Conservation (phyloP, 2,888 invertebrate species). For the Drosophila tanythrix region DNA sequence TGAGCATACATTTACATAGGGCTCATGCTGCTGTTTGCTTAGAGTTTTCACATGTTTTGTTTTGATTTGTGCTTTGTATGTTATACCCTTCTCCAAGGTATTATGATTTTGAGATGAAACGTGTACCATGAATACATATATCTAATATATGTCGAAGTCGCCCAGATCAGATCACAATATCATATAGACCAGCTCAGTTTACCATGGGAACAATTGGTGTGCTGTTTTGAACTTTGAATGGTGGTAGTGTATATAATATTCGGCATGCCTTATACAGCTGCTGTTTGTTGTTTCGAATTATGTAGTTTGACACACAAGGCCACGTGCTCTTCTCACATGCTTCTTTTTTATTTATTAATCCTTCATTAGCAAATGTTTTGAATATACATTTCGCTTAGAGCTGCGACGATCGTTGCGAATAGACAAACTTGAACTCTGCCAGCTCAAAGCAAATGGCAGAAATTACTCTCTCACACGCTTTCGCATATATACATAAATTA, state of each 20-base stretch:
- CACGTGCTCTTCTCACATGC: conserved; percentile 13
- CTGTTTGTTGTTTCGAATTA: conserved; percentile 9
- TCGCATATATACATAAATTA: conserved; percentile 30
- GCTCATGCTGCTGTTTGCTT: conserved; percentile 38
- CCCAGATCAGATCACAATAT: background rate
- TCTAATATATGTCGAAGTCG: background rate
- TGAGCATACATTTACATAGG: background rate
- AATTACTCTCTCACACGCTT: background rate
- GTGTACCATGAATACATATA: background rate
- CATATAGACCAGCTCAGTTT: background rate
- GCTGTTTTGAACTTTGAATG: background rate
- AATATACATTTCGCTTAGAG: conserved; percentile 11
- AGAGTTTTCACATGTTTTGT: conserved; percentile 31
- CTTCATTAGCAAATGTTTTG: conserved; percentile 19
- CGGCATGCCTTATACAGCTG: background rate
- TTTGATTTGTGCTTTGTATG: conserved; percentile 28
- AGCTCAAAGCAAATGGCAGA: conserved; percentile 9
- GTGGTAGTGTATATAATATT: background rate
- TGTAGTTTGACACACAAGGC: conserved; percentile 35
- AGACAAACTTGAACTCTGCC: conserved; percentile 42
- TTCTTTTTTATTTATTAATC: conserved; percentile 17
- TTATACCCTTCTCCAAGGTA: background rate
- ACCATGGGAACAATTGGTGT: background rate
- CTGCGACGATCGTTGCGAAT: conserved; percentile 4
- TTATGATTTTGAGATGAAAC: background rate